These are phyloP conservation scores for Glossophaga mutica DNA, from an alignment of 2,797 vertebrate genomes.

Conservation along the genomic window DNA sequence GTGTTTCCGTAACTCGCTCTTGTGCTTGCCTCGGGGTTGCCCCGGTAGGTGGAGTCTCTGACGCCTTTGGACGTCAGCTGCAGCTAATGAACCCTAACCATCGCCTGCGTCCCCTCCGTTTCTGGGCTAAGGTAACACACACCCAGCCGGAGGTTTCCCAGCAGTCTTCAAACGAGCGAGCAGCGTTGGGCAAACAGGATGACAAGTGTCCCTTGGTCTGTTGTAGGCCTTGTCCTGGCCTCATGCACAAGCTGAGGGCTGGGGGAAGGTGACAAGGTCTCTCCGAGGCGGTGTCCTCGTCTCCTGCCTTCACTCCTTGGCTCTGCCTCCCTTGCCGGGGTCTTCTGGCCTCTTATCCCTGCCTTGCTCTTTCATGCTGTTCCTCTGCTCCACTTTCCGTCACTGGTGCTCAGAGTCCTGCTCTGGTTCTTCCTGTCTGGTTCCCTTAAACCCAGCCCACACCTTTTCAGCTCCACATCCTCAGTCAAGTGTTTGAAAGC, in stretches of 20 bases:
- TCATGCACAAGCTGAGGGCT: neutral
- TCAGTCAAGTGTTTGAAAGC: conserved; percentile 66
- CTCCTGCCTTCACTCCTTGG: neutral
- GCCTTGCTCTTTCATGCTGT: neutral
- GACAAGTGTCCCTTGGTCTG: neutral
- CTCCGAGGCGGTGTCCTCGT: neutral
- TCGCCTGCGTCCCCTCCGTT: neutral
- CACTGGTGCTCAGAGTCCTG: neutral
- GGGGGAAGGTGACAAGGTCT: neutral
- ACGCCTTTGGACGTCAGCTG: neutral
- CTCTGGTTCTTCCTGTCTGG: conserved; percentile 55
- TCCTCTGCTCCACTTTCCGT: neutral
- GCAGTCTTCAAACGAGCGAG: neutral
- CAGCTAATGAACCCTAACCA: neutral
- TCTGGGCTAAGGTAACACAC: neutral
- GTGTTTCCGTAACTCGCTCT: neutral
- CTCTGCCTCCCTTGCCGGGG: neutral
- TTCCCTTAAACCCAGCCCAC: conserved; percentile 66
- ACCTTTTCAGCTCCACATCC: conserved; percentile 62
- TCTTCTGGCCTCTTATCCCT: neutral
- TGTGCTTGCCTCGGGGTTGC: neutral
- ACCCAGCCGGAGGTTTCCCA: neutral
- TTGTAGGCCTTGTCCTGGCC: neutral
- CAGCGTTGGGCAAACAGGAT: neutral
- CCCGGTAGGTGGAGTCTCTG: neutral